A percentile compares a stretch with the other conserved stretches of the same genome.
These are phyloP conservation scores for Metalampra italica DNA, from an alignment of 2,888 invertebrate genomes.

Conservation along the genomic window DNA sequence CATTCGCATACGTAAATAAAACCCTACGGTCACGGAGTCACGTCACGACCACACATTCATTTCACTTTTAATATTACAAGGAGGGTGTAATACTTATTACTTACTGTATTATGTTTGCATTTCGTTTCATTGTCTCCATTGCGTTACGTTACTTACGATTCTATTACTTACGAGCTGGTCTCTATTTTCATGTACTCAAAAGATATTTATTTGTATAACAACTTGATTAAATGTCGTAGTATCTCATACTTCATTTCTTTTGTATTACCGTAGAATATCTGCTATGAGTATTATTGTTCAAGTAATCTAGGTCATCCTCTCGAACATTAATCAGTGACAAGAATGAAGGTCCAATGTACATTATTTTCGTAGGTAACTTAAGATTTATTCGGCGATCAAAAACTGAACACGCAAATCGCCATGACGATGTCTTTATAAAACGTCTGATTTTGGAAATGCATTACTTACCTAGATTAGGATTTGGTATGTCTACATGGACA, in stretches of 20 bases:
- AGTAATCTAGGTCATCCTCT: slow-evolving; percentile 39
- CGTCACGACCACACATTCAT: background rate
- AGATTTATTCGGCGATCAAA: slow-evolving; percentile 51
- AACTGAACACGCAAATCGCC: slow-evolving; percentile 32
- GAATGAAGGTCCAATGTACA: slow-evolving; percentile 64
- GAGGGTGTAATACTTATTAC: slow-evolving; percentile 44
- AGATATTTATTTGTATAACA: slow-evolving; percentile 44
- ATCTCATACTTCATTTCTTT: slow-evolving; percentile 46
- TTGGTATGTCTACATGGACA: slow-evolving; percentile 46
- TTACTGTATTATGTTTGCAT: slow-evolving; percentile 64
- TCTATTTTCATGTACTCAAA: slow-evolving; percentile 71
- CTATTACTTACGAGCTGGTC: slow-evolving; percentile 68
- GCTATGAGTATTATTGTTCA: slow-evolving; percentile 41
- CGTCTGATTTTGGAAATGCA: slow-evolving; percentile 43
- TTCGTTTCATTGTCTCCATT: slow-evolving; percentile 59
- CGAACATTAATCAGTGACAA: slow-evolving; percentile 50
- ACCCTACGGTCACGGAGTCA: background rate
- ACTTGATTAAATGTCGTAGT: slow-evolving; percentile 43
- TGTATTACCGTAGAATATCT: slow-evolving; percentile 32
- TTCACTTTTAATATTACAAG: slow-evolving; percentile 13
- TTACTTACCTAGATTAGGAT: slow-evolving; percentile 32
- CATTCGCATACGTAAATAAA: background rate
- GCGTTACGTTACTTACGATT: slow-evolving; percentile 38
- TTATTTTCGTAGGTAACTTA: slow-evolving; percentile 67
- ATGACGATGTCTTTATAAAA: slow-evolving; percentile 44